Evolutionary conservation across 2,888 invertebrate genomes (phyloP).

Genomic region (Drosophila helvetica): DNA sequence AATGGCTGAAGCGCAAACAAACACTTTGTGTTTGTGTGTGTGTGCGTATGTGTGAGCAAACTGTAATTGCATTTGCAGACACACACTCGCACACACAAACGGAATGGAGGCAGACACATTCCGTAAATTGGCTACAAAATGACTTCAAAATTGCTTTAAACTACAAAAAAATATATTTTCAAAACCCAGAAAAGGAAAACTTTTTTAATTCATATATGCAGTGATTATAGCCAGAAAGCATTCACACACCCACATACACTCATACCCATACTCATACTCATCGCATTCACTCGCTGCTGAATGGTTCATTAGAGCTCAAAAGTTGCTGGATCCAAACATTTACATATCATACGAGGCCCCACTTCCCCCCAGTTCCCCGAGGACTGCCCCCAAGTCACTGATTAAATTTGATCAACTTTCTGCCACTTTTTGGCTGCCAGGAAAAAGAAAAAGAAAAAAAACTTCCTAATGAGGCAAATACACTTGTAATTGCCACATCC

Average conservation of each 20-base stretch:
- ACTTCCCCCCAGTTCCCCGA: too few relatives aligned
- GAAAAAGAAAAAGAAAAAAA: neutral
- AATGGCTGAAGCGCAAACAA: conserved; percentile 55
- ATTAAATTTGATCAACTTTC: conserved; percentile 44
- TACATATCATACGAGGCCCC: conserved; percentile 13
- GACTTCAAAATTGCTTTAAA: conserved; percentile 78
- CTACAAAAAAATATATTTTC: conserved; percentile 62
- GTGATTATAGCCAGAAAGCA: conserved; percentile 63
- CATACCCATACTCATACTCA: neutral
- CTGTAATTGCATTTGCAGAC: conserved; percentile 68
- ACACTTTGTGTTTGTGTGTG: conserved; percentile 29
- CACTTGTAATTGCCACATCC: neutral
- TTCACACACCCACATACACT: conserved; percentile 28
- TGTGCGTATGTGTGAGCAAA: conserved; percentile 35
- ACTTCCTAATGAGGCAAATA: conserved; percentile 57
- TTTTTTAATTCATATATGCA: conserved; percentile 78
- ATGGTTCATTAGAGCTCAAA: conserved; percentile 66
- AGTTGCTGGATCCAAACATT: conserved; percentile 22
- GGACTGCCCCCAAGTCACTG: conserved; percentile 4
- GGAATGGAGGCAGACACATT: conserved; percentile 49
- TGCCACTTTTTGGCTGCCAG: conserved; percentile 3
- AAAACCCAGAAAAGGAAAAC: conserved; percentile 54
- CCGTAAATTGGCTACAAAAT: conserved; percentile 77
- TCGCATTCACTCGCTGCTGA: conserved; percentile 27
- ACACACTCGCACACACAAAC: conserved; percentile 17